These are phyloP conservation scores for Drosophila kurseongensis DNA, from an alignment of 1,140 invertebrate genomes.

Conservation along the genomic window DNA sequence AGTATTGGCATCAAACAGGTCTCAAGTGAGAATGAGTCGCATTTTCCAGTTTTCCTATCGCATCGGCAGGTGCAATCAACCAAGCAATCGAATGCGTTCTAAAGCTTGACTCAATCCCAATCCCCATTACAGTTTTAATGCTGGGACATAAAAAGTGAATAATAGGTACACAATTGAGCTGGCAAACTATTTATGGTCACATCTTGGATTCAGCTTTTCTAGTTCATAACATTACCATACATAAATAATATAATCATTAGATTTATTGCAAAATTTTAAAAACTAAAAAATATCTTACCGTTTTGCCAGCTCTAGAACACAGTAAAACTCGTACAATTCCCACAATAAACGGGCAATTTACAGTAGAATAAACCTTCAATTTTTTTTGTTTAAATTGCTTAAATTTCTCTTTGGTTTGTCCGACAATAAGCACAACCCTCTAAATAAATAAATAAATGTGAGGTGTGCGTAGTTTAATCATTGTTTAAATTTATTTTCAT, in stretches of 20 bases:
- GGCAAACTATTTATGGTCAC: not conserved
- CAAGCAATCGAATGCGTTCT: slow-evolving; percentile 32
- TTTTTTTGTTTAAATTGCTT: slow-evolving; percentile 62
- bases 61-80: slow-evolving; percentile 59
- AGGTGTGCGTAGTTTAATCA: slow-evolving; percentile 35
- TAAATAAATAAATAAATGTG: slow-evolving; percentile 60
- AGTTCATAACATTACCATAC: too few relatives aligned
- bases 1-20: slow-evolving; percentile 41
- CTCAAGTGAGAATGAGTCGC: slow-evolving; percentile 56
- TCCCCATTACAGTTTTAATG: slow-evolving; percentile 3
- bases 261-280: too few relatives aligned
- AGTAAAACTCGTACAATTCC: not conserved
- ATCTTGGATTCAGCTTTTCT: too few relatives aligned
- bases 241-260: too few relatives aligned
- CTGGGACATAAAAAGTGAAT: not conserved
- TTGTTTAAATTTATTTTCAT: slow-evolving; percentile 25
- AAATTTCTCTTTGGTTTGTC: slow-evolving; percentile 52
- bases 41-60: slow-evolving; percentile 40
- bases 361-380: slow-evolving; percentile 37
- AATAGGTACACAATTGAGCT: not conserved
- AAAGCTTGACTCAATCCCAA: slow-evolving; percentile 39
- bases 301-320: not conserved
- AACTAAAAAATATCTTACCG: too few relatives aligned
- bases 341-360: slow-evolving; percentile 52
- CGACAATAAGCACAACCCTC: slow-evolving; percentile 42